Base-by-base conservation (phyloP, 1,140 invertebrate genomes). In the Bombus pascuorum region DNA sequence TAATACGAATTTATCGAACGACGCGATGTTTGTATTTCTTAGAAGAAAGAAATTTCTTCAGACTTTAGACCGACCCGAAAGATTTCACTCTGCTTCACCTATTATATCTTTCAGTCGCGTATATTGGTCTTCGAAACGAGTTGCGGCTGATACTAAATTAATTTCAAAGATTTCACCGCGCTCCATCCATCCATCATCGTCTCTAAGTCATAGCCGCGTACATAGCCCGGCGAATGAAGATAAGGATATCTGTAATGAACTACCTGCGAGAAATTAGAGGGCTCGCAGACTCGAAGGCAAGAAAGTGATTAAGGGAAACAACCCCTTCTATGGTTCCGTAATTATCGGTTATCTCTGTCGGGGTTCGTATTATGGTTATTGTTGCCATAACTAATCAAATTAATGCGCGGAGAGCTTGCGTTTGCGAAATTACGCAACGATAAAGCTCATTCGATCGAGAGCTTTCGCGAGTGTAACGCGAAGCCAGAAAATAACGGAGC, bases 251-350 rank as follows among this genome's bases (percentile, higher is more conserved):
- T n/a, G 12, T 39, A 79, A 79, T 25, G 77, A 79, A 59, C 42
- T 37, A 65, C 15, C 32, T 37, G 15, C 42, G 42, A 79, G 28
- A 72, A 79, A 79, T 47, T 70, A 18, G 62, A 68, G 59, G 25
- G 77, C 9, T 15, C 34, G 42, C n/a, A 12, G 28, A 53, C 47
- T 53, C 47, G 37, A 2, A 12, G 59, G 39, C 68, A 68, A 79
- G 77, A 79, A 79, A 79, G 62, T 66, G 77, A 79, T 79, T 47
- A 79, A 68, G 62, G 77, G 77, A 79, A 79, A 47, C 62, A 78
- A 44, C 39, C 76, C 34, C 76, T 62, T 44, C n/a, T 5, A 28
- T 12, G 32, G 22, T 22, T 62, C 13, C 32, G 34, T 25, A 37
- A 68, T 68, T 68, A 68, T 22, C 34, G 66, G 34, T 68, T 37